Evolutionary conservation across 2,113 vertebrate genomes (phyloP), one percentile per base, ranked within the genome.

Genomic region (Amblyornis subalaris): DNA sequence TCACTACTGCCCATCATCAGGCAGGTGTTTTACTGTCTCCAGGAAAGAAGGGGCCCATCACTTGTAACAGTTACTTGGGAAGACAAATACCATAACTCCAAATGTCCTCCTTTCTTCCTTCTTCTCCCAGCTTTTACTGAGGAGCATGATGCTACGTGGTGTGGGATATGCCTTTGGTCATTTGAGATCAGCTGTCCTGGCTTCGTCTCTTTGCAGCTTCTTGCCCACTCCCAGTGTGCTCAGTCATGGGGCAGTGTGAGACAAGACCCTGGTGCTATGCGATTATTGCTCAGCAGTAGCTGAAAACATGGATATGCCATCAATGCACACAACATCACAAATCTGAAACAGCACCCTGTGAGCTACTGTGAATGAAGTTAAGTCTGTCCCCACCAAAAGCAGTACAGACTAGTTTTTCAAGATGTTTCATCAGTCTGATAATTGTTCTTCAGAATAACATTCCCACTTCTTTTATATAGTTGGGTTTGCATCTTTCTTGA

Each of bases 11-110:
- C 11, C 0, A 7, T 23, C 0, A 0, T 7, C 16, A n/a, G 45
- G 1, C 50, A 60, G 22, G 3, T 26, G 2, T 31, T 74, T 19
- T 31, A 11, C 25, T 51, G 22, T 48, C 31, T 53, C 8, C 42
- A 36, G 69, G 57, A 79, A 31, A 38, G 17, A 24, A 12, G 42
- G 19, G 6, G 28, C 85, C 6, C 7, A 2, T 23, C 1, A 2
- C 4, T 1, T 4, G 0, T 28, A 44, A 9, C 10, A 17, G 8
- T 36, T 29, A 16, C n/a, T 38, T 80, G 33, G 21, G 29, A 60
- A 38, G 33, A 38, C 40, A 69, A 35, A 55, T 0, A 0, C 22
- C 1, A 0, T 35, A 3, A 8, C 3, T 64, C 24, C 2, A 1
- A 21, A 57, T 12, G 4, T 62, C 38, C 11, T 51, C 3, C 28